Percentiles rank a stretch among this genome's conserved stretches.
These are phyloP conservation scores for Crossocerus cetratus DNA, from an alignment of 2,888 invertebrate species.

Conservation along the genomic window DNA sequence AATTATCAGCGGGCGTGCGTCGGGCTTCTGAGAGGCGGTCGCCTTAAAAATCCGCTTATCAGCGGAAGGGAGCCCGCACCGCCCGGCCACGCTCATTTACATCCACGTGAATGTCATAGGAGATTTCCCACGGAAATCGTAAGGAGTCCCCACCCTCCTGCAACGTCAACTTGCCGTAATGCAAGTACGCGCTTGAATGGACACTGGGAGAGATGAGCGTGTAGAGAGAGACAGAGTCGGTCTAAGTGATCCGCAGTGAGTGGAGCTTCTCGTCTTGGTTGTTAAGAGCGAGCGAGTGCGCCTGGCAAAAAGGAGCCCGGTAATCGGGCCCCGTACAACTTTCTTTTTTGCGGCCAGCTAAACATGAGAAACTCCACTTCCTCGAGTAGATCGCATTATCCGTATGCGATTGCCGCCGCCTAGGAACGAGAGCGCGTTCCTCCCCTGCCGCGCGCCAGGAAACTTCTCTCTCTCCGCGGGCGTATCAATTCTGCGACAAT, in stretches of 20 bases:
- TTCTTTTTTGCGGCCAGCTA: constrained; percentile 37
- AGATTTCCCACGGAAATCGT: too few species aligned
- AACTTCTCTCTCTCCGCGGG: constrained; percentile 30
- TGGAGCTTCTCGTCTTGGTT: background rate
- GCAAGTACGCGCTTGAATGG: too few species aligned
- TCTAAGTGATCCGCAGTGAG: too few species aligned
- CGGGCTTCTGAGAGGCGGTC: constrained; percentile 36
- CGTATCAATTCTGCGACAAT: constrained; percentile 22
- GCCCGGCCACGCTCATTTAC: too few species aligned
- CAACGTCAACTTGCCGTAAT: too few species aligned
- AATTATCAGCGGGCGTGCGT: constrained; percentile 36
- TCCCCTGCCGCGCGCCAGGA: constrained; percentile 25
- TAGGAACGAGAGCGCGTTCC: background rate
- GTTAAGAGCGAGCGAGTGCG: background rate
- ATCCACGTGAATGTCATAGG: too few species aligned
- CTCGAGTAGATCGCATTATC: constrained; percentile 35
- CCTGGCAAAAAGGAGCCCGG: constrained; percentile 22
- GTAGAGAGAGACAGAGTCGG: too few species aligned
- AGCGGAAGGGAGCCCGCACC: constrained; percentile 20
- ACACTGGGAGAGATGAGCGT: too few species aligned
- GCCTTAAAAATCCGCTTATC: constrained; percentile 45
- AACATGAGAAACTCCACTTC: constrained; percentile 30
- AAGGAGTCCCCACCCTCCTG: too few species aligned
- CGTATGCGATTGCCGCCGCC: background rate
- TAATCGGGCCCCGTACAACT: constrained; percentile 35